Conservation (phyloP, 2,113 vertebrate species). For the Centropristis striata region DNA sequence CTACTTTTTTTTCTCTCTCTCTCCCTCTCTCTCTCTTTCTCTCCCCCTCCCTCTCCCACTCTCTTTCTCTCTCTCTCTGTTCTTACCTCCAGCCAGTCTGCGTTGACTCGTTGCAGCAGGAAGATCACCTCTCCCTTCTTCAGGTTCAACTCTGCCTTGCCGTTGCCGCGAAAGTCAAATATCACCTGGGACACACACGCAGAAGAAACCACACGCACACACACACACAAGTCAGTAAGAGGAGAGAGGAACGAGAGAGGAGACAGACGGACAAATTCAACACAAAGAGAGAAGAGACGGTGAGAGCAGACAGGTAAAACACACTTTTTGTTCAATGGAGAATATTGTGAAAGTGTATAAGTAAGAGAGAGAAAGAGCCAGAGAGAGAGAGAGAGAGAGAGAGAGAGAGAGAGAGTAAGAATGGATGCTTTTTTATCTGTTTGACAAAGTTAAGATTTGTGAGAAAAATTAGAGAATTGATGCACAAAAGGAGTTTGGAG, state of each 20-base stretch:
- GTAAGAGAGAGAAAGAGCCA: not conserved
- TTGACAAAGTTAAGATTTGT: not conserved
- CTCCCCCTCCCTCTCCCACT: conserved; percentile 45
- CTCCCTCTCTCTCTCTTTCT: conserved; percentile 26
- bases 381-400: not conserved
- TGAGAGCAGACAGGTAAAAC: conserved; percentile 71
- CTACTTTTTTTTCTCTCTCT: conserved; percentile 63
- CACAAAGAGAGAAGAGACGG: conserved; percentile 54
- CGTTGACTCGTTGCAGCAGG: conserved; percentile 93
- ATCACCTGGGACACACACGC: conserved; percentile 86
- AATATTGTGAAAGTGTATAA: not conserved
- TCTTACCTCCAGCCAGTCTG: conserved; percentile 97
- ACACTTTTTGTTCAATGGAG: conserved; percentile 6
- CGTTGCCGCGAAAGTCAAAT: conserved; percentile 92
- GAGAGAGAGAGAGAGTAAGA: not conserved
- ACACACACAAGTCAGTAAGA: conserved; percentile 49
- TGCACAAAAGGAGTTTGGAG: conserved; percentile 7
- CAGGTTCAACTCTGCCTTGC: conserved; percentile 92
- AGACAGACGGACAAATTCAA: conserved; percentile 55
- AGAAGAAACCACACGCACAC: conserved; percentile 45
- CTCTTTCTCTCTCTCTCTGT: conserved; percentile 57
- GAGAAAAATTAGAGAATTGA: not conserved
- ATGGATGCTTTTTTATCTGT: not conserved
- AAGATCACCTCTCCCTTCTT: conserved; percentile 94
- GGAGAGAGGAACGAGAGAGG: conserved; percentile 44